Evolutionary conservation across 2,888 invertebrate species (phyloP), one percentile per base, ranked within the genome.

Genomic region (Tachina lurida): DNA sequence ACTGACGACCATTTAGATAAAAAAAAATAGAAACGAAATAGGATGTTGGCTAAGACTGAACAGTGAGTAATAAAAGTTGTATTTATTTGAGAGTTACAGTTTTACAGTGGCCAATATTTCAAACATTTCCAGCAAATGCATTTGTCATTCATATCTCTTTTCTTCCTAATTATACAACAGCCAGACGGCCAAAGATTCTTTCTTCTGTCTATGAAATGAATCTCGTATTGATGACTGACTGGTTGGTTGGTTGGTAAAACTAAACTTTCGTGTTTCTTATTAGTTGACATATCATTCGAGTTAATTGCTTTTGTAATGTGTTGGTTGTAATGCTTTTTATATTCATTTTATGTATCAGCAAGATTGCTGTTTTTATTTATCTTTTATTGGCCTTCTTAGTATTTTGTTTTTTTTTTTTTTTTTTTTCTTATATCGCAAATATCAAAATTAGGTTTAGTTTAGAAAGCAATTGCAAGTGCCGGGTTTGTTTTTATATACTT

Each of bases 391-490:
- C 60, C 60, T 47, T 63, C 19, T 9, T 52, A 10, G 63, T 56
- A 4, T 15, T 65, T 58, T 13, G 41, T 19, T 41, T 17, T n/a
- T n/a, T n/a, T n/a, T n/a, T n/a, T n/a, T n/a, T n/a, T n/a, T n/a
- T n/a, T n/a, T n/a, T n/a, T n/a, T n/a, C n/a, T n/a, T 45, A 5
- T 63, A 71, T 67, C 71, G 65, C 73, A 67, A 73, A 84, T 71
- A 41, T 56, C 47, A 65, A 80, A 84, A 80, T 80, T 84, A 77
- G 84, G 84, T 79, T 79, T 78, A 47, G 43, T 74, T 84, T 77
- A 56, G 67, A 81, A 81, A 81, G 81, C 68, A 67, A 81, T 81
- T 75, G 47, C 60, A 52, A 74, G 10, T 81, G 67, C 52, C 52
- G 52, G 52, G 22, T 75, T 74, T 78, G 8, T 31, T 22, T 58